Evolutionary conservation across 1,140 invertebrate species (phyloP).

Genomic region (Himalopsyche phryganea): DNA sequence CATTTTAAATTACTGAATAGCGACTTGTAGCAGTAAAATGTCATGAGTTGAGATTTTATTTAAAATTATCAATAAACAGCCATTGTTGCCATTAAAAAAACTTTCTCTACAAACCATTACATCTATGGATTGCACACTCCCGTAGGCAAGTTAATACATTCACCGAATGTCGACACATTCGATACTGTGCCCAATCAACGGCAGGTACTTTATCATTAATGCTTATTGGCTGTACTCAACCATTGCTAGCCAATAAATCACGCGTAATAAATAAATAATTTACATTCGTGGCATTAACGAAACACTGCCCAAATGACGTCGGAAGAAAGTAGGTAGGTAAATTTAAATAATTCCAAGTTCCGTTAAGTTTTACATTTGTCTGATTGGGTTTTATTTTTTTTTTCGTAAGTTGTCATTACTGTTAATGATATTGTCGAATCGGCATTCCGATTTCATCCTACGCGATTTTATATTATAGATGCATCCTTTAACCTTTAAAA

Average conservation of each 20-base stretch:
- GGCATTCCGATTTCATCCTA: too few relatives aligned
- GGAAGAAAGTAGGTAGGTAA: conserved; percentile 12
- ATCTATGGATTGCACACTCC: background rate
- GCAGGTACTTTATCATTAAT: conserved; percentile 23
- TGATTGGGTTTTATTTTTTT: too few relatives aligned
- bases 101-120: background rate
- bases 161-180: background rate
- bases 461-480: too few relatives aligned
- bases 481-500: too few relatives aligned
- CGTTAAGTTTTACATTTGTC: too few relatives aligned
- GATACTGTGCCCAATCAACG: conserved; percentile 21
- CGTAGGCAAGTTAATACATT: background rate
- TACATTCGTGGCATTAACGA: conserved; percentile 20
- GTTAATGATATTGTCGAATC: too few relatives aligned
- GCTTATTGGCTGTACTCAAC: conserved; percentile 11
- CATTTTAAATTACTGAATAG: too few relatives aligned
- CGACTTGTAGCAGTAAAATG: too few relatives aligned
- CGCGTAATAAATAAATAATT: conserved; percentile 13
- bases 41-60: too few relatives aligned
- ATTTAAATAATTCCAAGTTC: too few relatives aligned
- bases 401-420: too few relatives aligned
- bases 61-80: too few relatives aligned
- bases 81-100: background rate
- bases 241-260: conserved; percentile 22
- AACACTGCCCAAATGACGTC: conserved; percentile 2